Evolutionary conservation across 1,140 invertebrate species (phyloP).

Genomic region (Pectinophora gossypiella): DNA sequence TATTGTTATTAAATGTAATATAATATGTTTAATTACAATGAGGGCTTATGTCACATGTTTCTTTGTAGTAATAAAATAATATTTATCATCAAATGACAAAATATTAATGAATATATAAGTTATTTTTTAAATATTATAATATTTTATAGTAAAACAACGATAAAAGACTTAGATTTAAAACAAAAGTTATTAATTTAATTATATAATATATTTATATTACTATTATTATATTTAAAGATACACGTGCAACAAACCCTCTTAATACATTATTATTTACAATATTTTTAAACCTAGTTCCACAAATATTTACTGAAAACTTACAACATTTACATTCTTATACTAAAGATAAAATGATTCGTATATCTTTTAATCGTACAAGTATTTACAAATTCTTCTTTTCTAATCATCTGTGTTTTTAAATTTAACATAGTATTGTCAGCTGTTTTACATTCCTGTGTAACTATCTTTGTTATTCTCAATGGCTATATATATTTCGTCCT

Average conservation of each 20-base stretch:
- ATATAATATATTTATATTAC: too few relatives aligned
- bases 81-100: too few relatives aligned
- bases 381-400: slow-evolving; percentile 53
- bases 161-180: too few relatives aligned
- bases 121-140: too few relatives aligned
- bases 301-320: slow-evolving; percentile 44
- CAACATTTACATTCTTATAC: slow-evolving; percentile 61
- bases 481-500: slow-evolving; percentile 16
- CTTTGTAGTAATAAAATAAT: too few relatives aligned
- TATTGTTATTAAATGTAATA: slow-evolving; percentile 5
- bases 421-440: slow-evolving; percentile 71
- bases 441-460: slow-evolving; percentile 58
- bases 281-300: slow-evolving; percentile 30
- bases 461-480: slow-evolving; percentile 27
- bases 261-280: slow-evolving; percentile 56
- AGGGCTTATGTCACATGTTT: too few relatives aligned
- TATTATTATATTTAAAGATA: slow-evolving; percentile 3
- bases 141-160: too few relatives aligned
- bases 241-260: slow-evolving; percentile 33
- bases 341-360: slow-evolving; percentile 64
- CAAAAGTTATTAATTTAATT: too few relatives aligned
- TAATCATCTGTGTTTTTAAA: slow-evolving; percentile 50
- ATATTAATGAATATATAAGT: too few relatives aligned
- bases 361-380: slow-evolving; percentile 54
- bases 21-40: slow-evolving; percentile 11